phyloP scores from a whole-genome alignment of 92 coral and sea anemone species.

The Epizoanthus rinbou region DNA sequence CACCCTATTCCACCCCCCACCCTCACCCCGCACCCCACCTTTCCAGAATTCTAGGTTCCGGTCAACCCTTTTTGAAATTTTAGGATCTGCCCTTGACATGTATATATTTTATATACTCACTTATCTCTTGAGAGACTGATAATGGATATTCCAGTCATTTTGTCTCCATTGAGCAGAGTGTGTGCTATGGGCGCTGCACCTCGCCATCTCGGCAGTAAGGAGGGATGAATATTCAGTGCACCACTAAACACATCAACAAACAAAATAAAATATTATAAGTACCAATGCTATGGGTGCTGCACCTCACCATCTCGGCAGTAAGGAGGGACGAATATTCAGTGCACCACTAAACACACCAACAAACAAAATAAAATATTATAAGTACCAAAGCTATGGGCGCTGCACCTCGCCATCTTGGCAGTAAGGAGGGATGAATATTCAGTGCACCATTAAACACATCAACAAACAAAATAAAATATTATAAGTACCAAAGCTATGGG shows the following conservation, averaged over 20 bases:
- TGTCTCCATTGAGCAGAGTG: slow-evolving; percentile 81
- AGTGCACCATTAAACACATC: slow-evolving; percentile 78
- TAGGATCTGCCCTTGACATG: too few relatives aligned
- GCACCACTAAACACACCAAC: slow-evolving; percentile 73
- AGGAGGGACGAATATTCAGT: slow-evolving; percentile 90
- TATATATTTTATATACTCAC: slow-evolving; percentile 38
- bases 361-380: neutral
- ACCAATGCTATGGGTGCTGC: neutral
- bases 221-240: slow-evolving; percentile 91
- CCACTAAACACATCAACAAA: slow-evolving; percentile 67
- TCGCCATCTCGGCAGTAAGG: slow-evolving; percentile 94
- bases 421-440: slow-evolving; percentile 93
- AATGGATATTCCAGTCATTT: slow-evolving; percentile 87
- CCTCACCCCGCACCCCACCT: too few relatives aligned
- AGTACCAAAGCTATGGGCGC: neutral
- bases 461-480: neutral
- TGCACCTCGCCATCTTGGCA: slow-evolving; percentile 94
- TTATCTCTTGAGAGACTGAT: slow-evolving; percentile 86
- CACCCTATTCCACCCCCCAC: too few relatives aligned
- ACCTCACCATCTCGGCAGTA: slow-evolving; percentile 96
- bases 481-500: neutral
- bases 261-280: neutral
- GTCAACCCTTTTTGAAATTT: too few relatives aligned
- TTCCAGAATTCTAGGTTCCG: too few relatives aligned
- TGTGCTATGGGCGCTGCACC: slow-evolving; percentile 97